Base-by-base conservation (phyloP, 2,888 invertebrate genomes). In the Platerodrilus igneus region DNA sequence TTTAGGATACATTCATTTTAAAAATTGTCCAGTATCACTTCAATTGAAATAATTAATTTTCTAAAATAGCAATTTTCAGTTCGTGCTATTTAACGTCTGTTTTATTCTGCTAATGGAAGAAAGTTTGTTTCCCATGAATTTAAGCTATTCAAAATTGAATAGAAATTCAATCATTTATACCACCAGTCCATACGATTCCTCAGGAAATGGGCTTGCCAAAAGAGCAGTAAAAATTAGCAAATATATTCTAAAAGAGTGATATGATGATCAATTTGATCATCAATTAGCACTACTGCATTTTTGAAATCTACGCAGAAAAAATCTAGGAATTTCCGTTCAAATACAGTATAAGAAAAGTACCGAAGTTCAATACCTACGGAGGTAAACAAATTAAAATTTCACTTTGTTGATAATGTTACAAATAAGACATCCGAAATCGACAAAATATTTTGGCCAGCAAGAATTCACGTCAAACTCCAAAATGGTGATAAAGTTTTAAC, bases 1-100 rank as follows among this genome's bases (percentile, higher is more conserved):
- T 20, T 43, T 39, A 8, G 45, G 32, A 14, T 41, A 16, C 25
- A 15, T 37, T 15, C 40, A 45, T 17, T 36, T 36, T 13, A 15
- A 34, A 22, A 25, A 4, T 19, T 27, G 14, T 31, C 13, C 22
- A 16, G 7, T 3, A 9, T n/a, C 7, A 29, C 27, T 11, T 28
- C 16, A 3, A 13, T 8, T 9, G 28, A 28, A 3, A 10, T n/a
- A n/a, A n/a, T 44, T 10, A 20, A 34, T 26, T 18, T 22, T 7
- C 19, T 42, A 2, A 41, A 32, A 41, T 16, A 10, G 5, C 35
- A 35, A 25, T 41, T 35, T 23, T 17, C 36, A 7, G 10, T 30
- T 7, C 36, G 30, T 36, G 41, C 35, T 29, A 35, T 35, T 10
- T 35, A 34, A 14, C 36, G 37, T 8, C 11, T 21, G 15, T 9